These are phyloP conservation scores for Sialis fuliginosa DNA, from an alignment of 2,888 invertebrate genomes.

Conservation along the genomic window DNA sequence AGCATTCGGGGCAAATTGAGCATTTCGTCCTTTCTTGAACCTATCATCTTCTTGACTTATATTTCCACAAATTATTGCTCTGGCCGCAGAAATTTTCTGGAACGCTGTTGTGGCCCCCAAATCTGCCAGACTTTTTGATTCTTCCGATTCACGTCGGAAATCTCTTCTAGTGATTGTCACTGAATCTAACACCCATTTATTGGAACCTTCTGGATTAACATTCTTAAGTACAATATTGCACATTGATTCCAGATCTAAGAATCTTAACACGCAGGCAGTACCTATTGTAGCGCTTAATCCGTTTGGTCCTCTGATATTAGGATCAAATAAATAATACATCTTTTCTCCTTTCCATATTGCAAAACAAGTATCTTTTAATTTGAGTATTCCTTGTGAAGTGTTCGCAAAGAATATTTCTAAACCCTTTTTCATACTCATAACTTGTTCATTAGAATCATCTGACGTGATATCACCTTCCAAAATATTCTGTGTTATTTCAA, in stretches of 20 bases:
- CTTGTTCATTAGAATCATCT: constrained; percentile 9
- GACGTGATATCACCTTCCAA: not conserved
- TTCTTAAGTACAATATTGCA: constrained; percentile 17
- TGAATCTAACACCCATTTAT: constrained; percentile 7
- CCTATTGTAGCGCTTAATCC: constrained; percentile 20
- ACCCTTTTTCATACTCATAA: constrained; percentile 20
- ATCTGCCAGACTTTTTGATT: too few relatives aligned
- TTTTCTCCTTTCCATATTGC: constrained; percentile 26
- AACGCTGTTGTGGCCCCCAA: too few relatives aligned
- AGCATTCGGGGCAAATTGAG: constrained; percentile 36
- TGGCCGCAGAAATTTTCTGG: too few relatives aligned
- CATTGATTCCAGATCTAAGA: constrained; percentile 13
- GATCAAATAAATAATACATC: constrained; percentile 27
- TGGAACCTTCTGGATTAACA: constrained; percentile 9
- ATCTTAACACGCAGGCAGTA: constrained; percentile 23
- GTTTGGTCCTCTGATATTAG: constrained; percentile 25
- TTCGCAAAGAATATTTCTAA: constrained; percentile 20
- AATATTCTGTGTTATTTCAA: constrained; percentile 2
- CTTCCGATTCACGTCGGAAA: too few relatives aligned
- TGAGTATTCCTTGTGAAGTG: constrained; percentile 21
- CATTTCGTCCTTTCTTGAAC: constrained; percentile 30
- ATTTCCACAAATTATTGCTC: constrained; percentile 17
- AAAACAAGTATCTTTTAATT: constrained; percentile 19
- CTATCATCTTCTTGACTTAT: constrained; percentile 28
- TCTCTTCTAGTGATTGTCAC: constrained; percentile 8